Evolutionary conservation across 2,888 invertebrate species (phyloP).

Genomic region (Pachydiplax longipennis): DNA sequence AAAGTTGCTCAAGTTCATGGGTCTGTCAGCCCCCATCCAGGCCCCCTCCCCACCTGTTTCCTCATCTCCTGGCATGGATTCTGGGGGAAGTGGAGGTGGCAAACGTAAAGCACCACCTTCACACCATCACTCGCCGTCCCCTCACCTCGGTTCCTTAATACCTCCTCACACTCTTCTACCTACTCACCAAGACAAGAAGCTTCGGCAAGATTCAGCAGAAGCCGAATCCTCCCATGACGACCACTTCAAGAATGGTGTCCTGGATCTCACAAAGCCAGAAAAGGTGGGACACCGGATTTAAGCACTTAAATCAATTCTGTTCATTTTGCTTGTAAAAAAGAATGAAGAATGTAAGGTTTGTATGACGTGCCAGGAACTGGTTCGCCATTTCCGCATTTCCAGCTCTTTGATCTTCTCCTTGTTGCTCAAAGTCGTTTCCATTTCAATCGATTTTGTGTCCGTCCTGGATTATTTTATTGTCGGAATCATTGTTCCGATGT

Average conservation of each 20-base stretch:
- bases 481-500: background rate
- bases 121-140: conserved; percentile 14
- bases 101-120: conserved; percentile 55
- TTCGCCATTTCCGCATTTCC: background rate
- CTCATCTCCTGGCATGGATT: background rate
- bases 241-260: conserved; percentile 53
- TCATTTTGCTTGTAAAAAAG: background rate
- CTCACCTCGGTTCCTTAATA: conserved; percentile 19
- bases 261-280: conserved; percentile 57
- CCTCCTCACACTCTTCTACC: conserved; percentile 27
- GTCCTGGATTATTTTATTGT: conserved; percentile 15
- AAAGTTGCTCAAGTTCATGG: conserved; percentile 70
- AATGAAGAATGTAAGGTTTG: background rate
- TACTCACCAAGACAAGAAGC: conserved; percentile 47
- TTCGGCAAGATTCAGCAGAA: conserved; percentile 47
- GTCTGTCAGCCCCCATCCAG: conserved; percentile 64
- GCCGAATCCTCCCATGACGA: conserved; percentile 14
- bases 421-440: conserved; percentile 28
- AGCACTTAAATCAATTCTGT: background rate
- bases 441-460: conserved; percentile 24
- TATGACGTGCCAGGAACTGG: background rate
- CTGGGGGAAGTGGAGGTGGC: background rate
- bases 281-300: conserved; percentile 54
- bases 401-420: background rate
- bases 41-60: background rate